Base-by-base conservation (phyloP, 37 sponge, comb jelly and placozoan species). In the Ephydatia muelleri region DNA sequence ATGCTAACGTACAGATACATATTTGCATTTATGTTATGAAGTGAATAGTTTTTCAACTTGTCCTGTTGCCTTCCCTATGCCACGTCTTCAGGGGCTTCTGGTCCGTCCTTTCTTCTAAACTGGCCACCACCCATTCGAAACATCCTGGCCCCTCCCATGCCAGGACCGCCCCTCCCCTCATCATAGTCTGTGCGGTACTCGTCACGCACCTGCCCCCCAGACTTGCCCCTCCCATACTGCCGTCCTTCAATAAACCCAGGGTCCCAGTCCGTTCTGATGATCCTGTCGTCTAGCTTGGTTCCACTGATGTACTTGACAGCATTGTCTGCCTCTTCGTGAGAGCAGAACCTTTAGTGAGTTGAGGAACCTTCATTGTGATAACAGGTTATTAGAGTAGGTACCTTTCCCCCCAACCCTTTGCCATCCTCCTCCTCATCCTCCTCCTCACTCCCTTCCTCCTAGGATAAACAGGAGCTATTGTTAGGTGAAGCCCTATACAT, bases 131-230 rank as follows among this genome's bases (percentile, higher is more conserved):
- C 47, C 75, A 34, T 37, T 66, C 49, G 31, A 4, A 22, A 67
- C 76, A 57, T 77, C 73, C 49, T 67, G 16, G 80, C 79, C 65
- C 79, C 72, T 37, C 83, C 85, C 57, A 57, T 14, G n/a, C 97
- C 95, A 36, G 88, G 48, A 0, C 99, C 99, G 19, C 99, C 99
- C 34, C 99, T 75, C 0, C 79, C 96, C 30, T 93, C 96, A 92
- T 99, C 99, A 76, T 80, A 97, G 82, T 93, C 96, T 39, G 80
- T 82, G 27, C 99, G 78, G 80, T 91, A 97, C 22, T 98, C 99
- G 73, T 98, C 99, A 68, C 99, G 71, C 21, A 98, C 97, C 87
- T 99, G 99, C 0, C 99, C 99, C 23, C 99, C 99, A 49, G 87
- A 67, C 78, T 73, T 97, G 27, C 99, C 99, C 23, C 99, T 48